Evolutionary conservation across 2,113 vertebrate species (phyloP), one percentile per base, ranked within the genome.

Genomic region (zebrafish (Danio rerio)): DNA sequence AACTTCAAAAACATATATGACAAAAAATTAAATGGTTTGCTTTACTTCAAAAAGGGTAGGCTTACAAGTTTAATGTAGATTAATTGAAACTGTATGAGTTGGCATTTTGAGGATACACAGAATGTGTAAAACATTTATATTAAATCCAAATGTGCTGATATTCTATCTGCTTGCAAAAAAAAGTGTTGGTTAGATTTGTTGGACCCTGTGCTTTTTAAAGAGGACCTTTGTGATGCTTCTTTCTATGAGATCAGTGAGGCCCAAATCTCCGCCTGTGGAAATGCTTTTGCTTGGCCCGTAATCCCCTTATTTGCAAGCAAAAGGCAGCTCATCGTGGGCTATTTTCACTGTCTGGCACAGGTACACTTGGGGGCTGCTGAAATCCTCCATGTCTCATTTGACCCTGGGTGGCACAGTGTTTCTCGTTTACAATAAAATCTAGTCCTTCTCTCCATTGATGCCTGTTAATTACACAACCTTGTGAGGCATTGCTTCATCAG

Each of bases 261-360:
- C 82, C 59, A 88, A 88, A 90, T 92, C 89, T 68, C 81, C 62
- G 88, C 88, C 86, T 87, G 87, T 81, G 85, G 88, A 91, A 89
- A 86, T 89, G 87, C 89, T 90, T 91, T 77, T 72, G 83, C 85
- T 90, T 89, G 88, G 86, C 92, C 31, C 88, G 86, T 94, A 92
- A 93, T 93, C 91, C 91, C 89, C 90, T 93, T 90, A 93, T 93
- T 92, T 93, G 90, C 89, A 91, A 90, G 91, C 90, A 84, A 90
- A 89, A 91, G 91, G 88, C 89, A 78, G 89, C 83, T 86, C 88
- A 88, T 91, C 74, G 43, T 8, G 49, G 47, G 61, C 55, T 79
- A 59, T 63, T 71, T 86, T 82, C 73, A 62, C 50, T 55, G 58
- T 77, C 75, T 69, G 78, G 69, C 73, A 68, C 56, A 85, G 80